These are phyloP conservation scores for Samia ricini DNA, from an alignment of 1,140 invertebrate species.

Conservation along the genomic window DNA sequence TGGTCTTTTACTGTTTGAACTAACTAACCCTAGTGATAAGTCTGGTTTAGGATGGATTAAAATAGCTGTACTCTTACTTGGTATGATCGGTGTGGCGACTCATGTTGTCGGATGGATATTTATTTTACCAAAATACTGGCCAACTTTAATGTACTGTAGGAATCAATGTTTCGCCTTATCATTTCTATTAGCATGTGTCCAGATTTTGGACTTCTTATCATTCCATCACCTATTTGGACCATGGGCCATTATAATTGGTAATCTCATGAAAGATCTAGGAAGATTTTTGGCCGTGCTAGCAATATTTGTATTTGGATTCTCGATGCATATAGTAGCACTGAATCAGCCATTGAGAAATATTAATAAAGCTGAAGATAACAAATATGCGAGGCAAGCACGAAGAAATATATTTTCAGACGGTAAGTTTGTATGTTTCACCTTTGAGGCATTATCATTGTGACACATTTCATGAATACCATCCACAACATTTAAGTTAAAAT, in stretches of 20 bases:
- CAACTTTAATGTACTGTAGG: conserved; percentile 91
- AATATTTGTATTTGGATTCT: conserved; percentile 99
- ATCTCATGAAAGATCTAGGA: conserved; percentile 94
- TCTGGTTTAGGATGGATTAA: conserved; percentile 96
- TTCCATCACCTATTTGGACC: conserved; percentile 99
- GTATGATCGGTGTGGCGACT: conserved; percentile 93
- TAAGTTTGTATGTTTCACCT: conserved; percentile 68
- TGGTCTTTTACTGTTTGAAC: conserved; percentile 95
- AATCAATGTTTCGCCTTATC: conserved; percentile 98
- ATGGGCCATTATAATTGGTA: conserved; percentile 96
- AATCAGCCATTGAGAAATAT: conserved; percentile 93
- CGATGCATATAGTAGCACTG: conserved; percentile 96
- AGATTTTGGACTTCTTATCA: conserved; percentile 97
- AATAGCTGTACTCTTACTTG: conserved; percentile 93
- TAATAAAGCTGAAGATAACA: conserved; percentile 77
- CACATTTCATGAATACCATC: conserved; percentile 1
- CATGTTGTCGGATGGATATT: conserved; percentile 90
- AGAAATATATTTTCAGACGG: conserved; percentile 85
- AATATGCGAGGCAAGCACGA: conserved; percentile 69
- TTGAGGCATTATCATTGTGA: neutral
- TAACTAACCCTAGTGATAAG: conserved; percentile 97
- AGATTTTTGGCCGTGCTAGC: conserved; percentile 97
- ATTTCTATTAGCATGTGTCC: conserved; percentile 96
- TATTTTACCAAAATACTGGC: conserved; percentile 85
- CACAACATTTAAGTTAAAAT: neutral